Conservation (phyloP, 2,888 invertebrate genomes). For the Tetranychus truncatus region DNA sequence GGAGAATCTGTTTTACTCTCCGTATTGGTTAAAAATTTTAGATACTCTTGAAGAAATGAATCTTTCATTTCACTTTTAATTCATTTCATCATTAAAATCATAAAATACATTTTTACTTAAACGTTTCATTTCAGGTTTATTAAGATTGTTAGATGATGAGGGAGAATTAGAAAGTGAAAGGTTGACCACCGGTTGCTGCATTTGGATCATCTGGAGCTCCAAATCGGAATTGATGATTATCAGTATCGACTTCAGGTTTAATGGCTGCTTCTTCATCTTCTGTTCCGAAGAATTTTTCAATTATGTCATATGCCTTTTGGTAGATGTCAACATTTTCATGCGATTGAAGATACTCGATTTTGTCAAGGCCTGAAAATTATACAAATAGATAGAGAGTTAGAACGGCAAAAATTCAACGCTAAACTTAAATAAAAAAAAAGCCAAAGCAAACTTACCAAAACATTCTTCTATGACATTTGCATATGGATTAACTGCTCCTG, state of each 20-base stretch:
- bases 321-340: constrained; percentile 93
- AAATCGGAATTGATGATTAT: constrained; percentile 12
- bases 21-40: too few species aligned
- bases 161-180: not conserved
- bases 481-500: constrained; percentile 59
- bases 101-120: too few species aligned
- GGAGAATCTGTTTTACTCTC: too few species aligned
- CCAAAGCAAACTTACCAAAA: constrained; percentile 47
- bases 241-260: constrained; percentile 46
- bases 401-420: constrained; percentile 6
- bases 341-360: constrained; percentile 90
- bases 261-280: constrained; percentile 52
- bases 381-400: constrained; percentile 34
- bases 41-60: too few species aligned
- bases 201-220: not conserved
- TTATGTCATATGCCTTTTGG: constrained; percentile 88
- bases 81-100: too few species aligned
- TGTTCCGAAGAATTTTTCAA: constrained; percentile 84
- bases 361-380: constrained; percentile 53
- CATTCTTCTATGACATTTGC: constrained; percentile 83
- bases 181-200: not conserved
- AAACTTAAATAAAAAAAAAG: not conserved
- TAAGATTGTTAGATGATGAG: too few species aligned
- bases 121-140: too few species aligned
- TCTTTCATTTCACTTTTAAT: too few species aligned